Evolutionary conservation across 1,140 invertebrate species (phyloP).

Genomic region (Arctopsyche grandis): DNA sequence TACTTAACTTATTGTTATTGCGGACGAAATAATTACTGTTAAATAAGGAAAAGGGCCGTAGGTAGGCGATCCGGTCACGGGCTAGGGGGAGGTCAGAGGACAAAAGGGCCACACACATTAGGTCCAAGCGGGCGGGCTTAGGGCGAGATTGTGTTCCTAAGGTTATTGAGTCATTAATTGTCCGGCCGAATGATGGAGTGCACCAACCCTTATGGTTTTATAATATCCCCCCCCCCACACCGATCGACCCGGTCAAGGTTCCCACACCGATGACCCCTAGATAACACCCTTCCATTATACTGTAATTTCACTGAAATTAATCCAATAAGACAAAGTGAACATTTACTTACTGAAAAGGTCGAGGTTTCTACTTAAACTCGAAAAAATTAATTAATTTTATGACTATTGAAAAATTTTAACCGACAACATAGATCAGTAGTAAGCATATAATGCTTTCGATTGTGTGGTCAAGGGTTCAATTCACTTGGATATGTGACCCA

Average conservation of each 20-base stretch:
- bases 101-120: conserved; percentile 44
- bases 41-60: conserved; percentile 44
- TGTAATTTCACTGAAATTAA: too few relatives aligned
- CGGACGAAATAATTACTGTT: conserved; percentile 54
- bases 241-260: conserved; percentile 17
- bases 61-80: conserved; percentile 35
- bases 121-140: conserved; percentile 22
- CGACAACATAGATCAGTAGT: too few relatives aligned
- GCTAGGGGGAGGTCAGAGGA: conserved; percentile 16
- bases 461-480: too few relatives aligned
- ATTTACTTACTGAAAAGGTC: too few relatives aligned
- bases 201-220: conserved; percentile 49
- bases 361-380: too few relatives aligned
- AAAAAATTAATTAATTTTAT: too few relatives aligned
- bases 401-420: too few relatives aligned
- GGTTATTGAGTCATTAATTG: conserved; percentile 54
- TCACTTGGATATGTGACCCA: too few relatives aligned
- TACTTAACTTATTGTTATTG: conserved; percentile 55
- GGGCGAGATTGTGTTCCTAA: conserved; percentile 43
- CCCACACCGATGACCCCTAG: conserved; percentile 26
- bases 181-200: conserved; percentile 50
- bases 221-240: conserved; percentile 37
- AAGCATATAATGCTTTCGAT: too few relatives aligned
- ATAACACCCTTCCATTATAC: conserved; percentile 15
- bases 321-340: too few relatives aligned